Evolutionary conservation across 2,888 invertebrate species (phyloP), one percentile per base, ranked within the genome.

Genomic region (Julus scandinavius): DNA sequence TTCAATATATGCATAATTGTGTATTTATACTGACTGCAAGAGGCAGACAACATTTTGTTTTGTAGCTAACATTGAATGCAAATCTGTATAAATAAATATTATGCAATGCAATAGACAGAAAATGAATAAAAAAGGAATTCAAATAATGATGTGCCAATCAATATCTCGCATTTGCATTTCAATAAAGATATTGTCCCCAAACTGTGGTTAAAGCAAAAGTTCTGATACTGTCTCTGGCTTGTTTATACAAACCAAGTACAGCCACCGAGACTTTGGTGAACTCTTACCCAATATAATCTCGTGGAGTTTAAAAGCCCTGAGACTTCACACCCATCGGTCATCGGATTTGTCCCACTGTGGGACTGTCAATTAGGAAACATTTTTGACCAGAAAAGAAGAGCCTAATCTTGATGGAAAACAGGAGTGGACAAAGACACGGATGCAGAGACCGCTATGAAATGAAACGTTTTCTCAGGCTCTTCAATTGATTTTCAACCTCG

Each of bases 401-500:
- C 72, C 29, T 72, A 72, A 72, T 72, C 72, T 72, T 3, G 72
- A 72, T 72, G 72, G n/a, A 29, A 72, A 72, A 72, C 29, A 72
- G 72, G 29, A 20, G 72, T 29, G 72, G 72, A 72, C 72, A 72
- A 72, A 72, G 72, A 72, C 72, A 72, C 72, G 72, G 72, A 72
- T 72, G 63, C 63, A 11, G 20, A 17, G n/a, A 72, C 72, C 72
- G n/a, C n/a, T 29, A 72, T 72, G 29, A 72, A 29, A 29, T 72
- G 9, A 11, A 72, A 29, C 72, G 11, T n/a, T 72, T 72, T 72
- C 29, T 72, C 72, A 29, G 29, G 72, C 72, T 72, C 11, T 72
- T 72, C 72, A 72, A 72, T 72, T 72, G 72, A 72, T 72, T 72
- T 72, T 72, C 72, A 72, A 72, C 72, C 72, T 11, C 29, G 72